Evolutionary conservation across 2,797 vertebrate genomes (phyloP), one percentile per base, ranked within the genome.

Genomic region (Catostomus latipinnis): DNA sequence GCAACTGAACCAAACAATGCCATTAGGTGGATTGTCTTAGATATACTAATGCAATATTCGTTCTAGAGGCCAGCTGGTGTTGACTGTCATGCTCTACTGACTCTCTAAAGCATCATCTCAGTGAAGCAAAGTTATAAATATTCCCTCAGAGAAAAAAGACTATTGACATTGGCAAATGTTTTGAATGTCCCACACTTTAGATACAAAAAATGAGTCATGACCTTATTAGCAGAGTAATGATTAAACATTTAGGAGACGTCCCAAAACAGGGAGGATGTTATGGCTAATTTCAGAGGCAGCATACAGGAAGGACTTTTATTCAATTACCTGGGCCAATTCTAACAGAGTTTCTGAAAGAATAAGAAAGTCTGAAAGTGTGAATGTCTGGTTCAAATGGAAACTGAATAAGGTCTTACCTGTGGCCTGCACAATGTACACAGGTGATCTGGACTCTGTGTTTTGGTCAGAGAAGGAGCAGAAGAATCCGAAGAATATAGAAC

Each of bases 341-440:
- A 5, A 65, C 7, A 45, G 7, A 63, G 10, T 43, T 65, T n/a
- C 11, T 45, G 12, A 6, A n/a, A 45, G 12, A 14, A 4, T 43
- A 34, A 72, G 9, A 34, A 34, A 34, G 34, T 34, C 34, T 34
- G 34, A 34, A 34, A 34, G 34, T 34, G 34, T 34, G 34, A 34
- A 34, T 34, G 34, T 34, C 34, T 34, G 34, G 9, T 10, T 61
- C 6, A n/a, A 56, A 9, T 1, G 8, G 8, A 68, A 43, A 70
- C 46, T 56, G 10, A 53, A 46, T 22, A 18, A 16, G 46, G 10
- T 79, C 79, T 88, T 92, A 99, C 97, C 98, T 94, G 94, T 94
- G 66, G 89, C 87, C 66, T 98, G 96, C 77, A 97, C 87, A 54
- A 98, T 9, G 89, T 96, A 99, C 86, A 85, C 87, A 71, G 85